Base-by-base conservation (phyloP, 1,140 invertebrate genomes). In the Drosophila nannoptera region DNA sequence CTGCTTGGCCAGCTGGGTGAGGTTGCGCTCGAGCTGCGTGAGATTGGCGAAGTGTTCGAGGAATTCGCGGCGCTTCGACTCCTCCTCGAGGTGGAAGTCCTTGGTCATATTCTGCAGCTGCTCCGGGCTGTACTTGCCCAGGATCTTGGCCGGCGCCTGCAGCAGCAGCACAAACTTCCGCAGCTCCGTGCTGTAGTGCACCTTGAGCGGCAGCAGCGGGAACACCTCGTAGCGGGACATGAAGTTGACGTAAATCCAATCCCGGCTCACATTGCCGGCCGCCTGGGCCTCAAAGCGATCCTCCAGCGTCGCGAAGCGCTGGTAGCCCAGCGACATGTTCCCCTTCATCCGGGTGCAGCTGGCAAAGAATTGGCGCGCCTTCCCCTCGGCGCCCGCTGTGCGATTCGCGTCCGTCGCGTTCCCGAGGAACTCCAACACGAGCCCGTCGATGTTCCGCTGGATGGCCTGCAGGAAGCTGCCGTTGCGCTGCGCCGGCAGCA, bases 401-500 rank as follows among this genome's bases (percentile, higher is more conserved):
- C 0, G 56, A 49, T 56, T 69, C 65, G 7, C 68, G 1, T 75
- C 64, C 14, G 78, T 87, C 12, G 55, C 60, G 54, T 88, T 88
- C 16, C 86, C 69, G 0, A 88, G 69, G 36, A 73, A 86, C 0
- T 36, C 54, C 45, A 69, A 22, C 0, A 88, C 59, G 48, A 73
- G 62, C 2, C 76, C 76, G n/a, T 88, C 73, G 9, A 88, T 82
- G 4, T 22, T n/a, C 65, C 63, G 5, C 65, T 88, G 83, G 7
- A 88, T 88, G n/a, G 72, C 76, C 8, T 72, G 62, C 12, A 88
- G 54, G 4, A 88, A 71, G 11, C 84, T 83, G 1, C 75, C 50
- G 33, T 87, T 88, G 7, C 78, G 69, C 0, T 73, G 73, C 35
- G 49, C 5, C 7, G 42, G 16, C 0, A 92, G 91, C 29, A 93